Conservation (phyloP, 2,888 invertebrate genomes). For the Epiblema foenella region DNA sequence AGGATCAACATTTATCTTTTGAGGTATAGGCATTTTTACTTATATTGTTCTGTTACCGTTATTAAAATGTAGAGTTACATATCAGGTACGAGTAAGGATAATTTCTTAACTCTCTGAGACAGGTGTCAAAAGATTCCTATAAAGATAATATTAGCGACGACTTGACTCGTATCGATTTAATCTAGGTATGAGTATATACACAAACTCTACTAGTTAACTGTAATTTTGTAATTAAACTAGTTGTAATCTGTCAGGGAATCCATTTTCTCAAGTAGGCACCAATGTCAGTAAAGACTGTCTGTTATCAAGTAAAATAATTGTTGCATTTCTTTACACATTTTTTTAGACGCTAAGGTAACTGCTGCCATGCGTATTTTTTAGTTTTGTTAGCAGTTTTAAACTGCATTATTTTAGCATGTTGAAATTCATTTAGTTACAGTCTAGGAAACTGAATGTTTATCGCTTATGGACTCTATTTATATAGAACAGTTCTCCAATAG, state of each 20-base stretch:
- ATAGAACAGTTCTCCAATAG: no score
- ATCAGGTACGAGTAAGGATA: no score
- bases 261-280: not conserved
- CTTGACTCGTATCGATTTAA: conserved; percentile 4
- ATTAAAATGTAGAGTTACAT: not conserved
- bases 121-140: not conserved
- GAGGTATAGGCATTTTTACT: no score
- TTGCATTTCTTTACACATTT: not conserved
- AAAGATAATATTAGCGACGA: not conserved
- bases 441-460: no score
- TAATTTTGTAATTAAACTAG: conserved; percentile 29
- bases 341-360: not conserved
- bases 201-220: not conserved
- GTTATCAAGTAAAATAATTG: not conserved
- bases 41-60: no score
- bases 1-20: no score
- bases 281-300: not conserved
- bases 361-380: no score
- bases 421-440: no score
- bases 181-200: not conserved
- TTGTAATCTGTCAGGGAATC: conserved; percentile 1
- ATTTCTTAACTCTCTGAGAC: not conserved
- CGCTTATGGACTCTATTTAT: no score
- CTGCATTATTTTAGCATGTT: not conserved
- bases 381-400: not conserved